Evolutionary conservation across 2,888 invertebrate species (phyloP), one percentile per base, ranked within the genome.

Genomic region (Tachina fera): DNA sequence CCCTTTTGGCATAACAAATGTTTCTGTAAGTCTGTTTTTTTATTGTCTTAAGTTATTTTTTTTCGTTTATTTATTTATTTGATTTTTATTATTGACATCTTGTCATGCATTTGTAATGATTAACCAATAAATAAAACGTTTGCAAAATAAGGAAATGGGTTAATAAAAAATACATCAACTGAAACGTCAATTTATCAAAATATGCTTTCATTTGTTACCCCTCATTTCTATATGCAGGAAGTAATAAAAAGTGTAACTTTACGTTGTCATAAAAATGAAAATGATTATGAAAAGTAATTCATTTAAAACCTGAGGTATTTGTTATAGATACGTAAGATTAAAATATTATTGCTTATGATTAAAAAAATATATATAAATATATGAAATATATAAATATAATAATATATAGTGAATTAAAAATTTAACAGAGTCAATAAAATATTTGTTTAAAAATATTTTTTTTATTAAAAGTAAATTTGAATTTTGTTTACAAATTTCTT

Each of bases 1-100:
- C 79, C 78, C 83, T 75, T 83, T 76, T 63, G 31, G n/a, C 9
- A n/a, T 31, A 22, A 47, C 14, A 31, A 65, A 22, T n/a, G n/a
- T 65, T 65, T 13, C 47, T 13, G 1, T 14, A 3, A 56, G 10
- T 19, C 3, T 75, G 10, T 19, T 61, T 53, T 61, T 70, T 51
- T 65, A 72, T 77, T 77, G 51, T 51, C 49, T 60, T 58, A 67
- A 31, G 4, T 1, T 31, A 31, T 31, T 31, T 31, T 31, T 31
- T 31, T 31, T 31, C 1, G 1, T 10, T 60, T 41, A 56, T 43
- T 56, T 82, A 76, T 83, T 83, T 78, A 78, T 78, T 70, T 72
- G 74, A 8, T 60, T 78, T 83, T 83, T 83, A 83, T 78, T 83
- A 83, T 74, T 78, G 78, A 70, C 83, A 83, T 78, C 67, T 83